Evolutionary conservation across 53 echinoderm and acorn worm genomes (phyloP), one percentile per base, ranked within the genome.

Genomic region (Hippasteria phrygiana): DNA sequence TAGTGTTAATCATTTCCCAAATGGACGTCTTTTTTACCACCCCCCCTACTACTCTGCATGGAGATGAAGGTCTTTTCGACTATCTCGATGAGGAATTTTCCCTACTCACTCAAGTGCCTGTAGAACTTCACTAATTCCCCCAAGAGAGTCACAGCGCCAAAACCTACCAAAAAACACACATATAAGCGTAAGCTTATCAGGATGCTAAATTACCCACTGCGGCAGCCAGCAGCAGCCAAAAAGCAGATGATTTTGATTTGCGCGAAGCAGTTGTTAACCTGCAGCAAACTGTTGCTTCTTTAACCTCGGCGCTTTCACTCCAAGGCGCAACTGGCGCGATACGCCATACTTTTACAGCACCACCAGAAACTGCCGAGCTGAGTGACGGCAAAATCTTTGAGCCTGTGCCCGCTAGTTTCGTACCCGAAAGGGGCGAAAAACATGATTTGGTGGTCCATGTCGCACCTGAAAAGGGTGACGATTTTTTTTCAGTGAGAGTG

Each of bases 391-490:
- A 75, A 75, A 47, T 74, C 47, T 24, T 17, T 20, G 73, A 73
- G n/a, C 9, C n/a, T 20, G n/a, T 9, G n/a, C 4, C 8, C 11
- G 6, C 13, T 28, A 32, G 13, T n/a, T 4, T 54, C 51, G 77
- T 32, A 77, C 77, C 77, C 34, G 54, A 77, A 32, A 77, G 17
- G 55, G 51, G 77, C 77, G 51, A 77, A 46, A 31, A n/a, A n/a
- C n/a, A n/a, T n/a, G n/a, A n/a, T n/a, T n/a, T n/a, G n/a, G n/a
- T 34, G 31, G 5, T 33, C 33, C 33, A 0, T 36, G 3, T 55
- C 28, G 5, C 7, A 51, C 54, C 77, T 54, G 77, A 53, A 34
- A 51, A 54, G 55, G 77, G 77, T 39, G 55, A 77, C 46, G 46
- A 73, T n/a, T n/a, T 20, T 3, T 12, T 28, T 75, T 26, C 27